Conservation (phyloP, 1,140 invertebrate genomes). For the Drosophila kepulauana region DNA sequence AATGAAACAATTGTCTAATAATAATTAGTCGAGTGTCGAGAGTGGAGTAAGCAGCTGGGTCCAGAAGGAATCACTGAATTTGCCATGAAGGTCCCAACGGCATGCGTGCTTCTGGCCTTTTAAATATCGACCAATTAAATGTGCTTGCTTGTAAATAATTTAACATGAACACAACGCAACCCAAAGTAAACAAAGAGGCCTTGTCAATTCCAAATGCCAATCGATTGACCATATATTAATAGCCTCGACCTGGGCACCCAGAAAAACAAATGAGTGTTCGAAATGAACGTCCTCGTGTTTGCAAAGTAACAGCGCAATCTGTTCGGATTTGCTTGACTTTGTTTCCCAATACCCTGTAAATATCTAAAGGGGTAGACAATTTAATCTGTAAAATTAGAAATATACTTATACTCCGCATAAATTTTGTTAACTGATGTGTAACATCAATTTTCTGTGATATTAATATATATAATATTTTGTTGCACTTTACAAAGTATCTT, state of each 20-base stretch:
- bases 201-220: slow-evolving; percentile 51
- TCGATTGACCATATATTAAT: slow-evolving; percentile 68
- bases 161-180: slow-evolving; percentile 42
- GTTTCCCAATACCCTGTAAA: background rate
- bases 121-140: slow-evolving; percentile 32
- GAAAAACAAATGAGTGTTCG: slow-evolving; percentile 10
- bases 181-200: slow-evolving; percentile 2
- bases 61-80: slow-evolving; percentile 3
- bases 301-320: slow-evolving; percentile 42
- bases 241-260: slow-evolving; percentile 29
- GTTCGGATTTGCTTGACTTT: slow-evolving; percentile 48
- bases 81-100: background rate
- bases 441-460: too few species aligned
- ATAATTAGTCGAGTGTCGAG: slow-evolving; percentile 29
- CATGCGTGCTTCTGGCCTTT: slow-evolving; percentile 29
- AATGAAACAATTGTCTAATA: slow-evolving; percentile 24
- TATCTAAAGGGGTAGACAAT: background rate
- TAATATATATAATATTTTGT: too few species aligned
- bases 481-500: background rate
- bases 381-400: too few species aligned
- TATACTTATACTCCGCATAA: too few species aligned
- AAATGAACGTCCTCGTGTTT: slow-evolving; percentile 19
- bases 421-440: too few species aligned
- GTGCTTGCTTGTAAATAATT: slow-evolving; percentile 68
- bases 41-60: slow-evolving; percentile 20